phyloP scores from a whole-genome alignment of 2,797 vertebrate genomes.

The Anomalospiza imberbis region DNA sequence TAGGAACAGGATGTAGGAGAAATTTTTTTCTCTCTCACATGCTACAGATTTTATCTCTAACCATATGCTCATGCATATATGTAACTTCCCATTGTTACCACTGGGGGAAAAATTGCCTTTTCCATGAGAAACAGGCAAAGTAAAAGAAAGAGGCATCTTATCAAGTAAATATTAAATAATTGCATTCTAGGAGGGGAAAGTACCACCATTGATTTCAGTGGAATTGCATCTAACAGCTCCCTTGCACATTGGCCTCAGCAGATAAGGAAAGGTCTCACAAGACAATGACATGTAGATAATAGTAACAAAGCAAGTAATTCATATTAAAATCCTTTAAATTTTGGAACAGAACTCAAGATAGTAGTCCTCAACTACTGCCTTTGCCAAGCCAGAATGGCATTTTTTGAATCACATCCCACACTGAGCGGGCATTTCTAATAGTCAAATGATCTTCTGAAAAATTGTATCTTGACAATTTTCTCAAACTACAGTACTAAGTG shows the following conservation, averaged over 20 bases:
- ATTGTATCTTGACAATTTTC: background rate
- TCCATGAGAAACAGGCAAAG: background rate
- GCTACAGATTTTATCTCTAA: background rate
- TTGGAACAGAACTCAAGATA: background rate
- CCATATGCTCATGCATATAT: background rate
- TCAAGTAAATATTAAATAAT: background rate
- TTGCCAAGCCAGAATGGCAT: background rate
- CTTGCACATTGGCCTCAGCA: background rate
- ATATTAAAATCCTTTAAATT: background rate
- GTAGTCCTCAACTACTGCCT: background rate
- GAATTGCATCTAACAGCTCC: background rate
- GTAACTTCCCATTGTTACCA: background rate
- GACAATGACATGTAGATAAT: background rate
- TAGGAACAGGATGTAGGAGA: background rate
- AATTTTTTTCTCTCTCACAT: background rate
- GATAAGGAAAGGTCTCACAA: background rate
- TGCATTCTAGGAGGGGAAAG: background rate
- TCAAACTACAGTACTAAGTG: background rate
- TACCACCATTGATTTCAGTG: background rate
- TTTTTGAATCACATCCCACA: background rate
- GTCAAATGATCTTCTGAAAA: background rate
- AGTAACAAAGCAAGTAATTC: background rate
- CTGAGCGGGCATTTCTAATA: background rate
- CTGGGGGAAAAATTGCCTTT: background rate
- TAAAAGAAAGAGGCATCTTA: background rate